Conservation (phyloP, 2,113 vertebrate genomes). For the Anhinga rufa region DNA sequence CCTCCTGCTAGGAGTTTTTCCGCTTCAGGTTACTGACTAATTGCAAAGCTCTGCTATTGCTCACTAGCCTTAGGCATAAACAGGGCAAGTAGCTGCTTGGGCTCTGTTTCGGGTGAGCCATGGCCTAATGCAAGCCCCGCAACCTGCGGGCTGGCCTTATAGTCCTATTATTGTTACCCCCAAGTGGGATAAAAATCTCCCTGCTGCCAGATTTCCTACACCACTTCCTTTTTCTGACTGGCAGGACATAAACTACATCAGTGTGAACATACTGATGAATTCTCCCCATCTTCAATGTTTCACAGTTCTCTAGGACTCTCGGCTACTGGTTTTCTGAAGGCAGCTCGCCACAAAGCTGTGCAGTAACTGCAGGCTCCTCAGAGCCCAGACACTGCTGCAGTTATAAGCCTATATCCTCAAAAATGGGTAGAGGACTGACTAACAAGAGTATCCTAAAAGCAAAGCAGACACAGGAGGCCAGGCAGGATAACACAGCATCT, state of each 20-base stretch:
- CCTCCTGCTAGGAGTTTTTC: conserved; percentile 4
- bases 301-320: not conserved
- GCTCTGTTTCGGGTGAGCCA: not conserved
- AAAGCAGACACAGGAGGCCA: not conserved
- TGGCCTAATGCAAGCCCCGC: not conserved
- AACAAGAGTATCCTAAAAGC: not conserved
- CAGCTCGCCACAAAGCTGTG: not conserved
- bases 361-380: not conserved
- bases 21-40: not conserved
- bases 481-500: not conserved
- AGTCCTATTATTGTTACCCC: not conserved
- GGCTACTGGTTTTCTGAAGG: not conserved
- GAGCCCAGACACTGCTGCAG: not conserved
- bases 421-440: not conserved
- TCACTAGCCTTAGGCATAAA: conserved; percentile 25
- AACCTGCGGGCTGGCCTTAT: not conserved
- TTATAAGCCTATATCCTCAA: not conserved
- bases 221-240: not conserved
- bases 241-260: not conserved
- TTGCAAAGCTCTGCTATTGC: not conserved
- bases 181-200: not conserved
- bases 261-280: not conserved
- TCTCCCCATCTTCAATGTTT: not conserved
- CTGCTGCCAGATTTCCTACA: not conserved
- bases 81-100: conserved; percentile 4